These are phyloP conservation scores for Hemibagrus guttatus DNA, from an alignment of 2,797 vertebrate genomes.

Conservation along the genomic window DNA sequence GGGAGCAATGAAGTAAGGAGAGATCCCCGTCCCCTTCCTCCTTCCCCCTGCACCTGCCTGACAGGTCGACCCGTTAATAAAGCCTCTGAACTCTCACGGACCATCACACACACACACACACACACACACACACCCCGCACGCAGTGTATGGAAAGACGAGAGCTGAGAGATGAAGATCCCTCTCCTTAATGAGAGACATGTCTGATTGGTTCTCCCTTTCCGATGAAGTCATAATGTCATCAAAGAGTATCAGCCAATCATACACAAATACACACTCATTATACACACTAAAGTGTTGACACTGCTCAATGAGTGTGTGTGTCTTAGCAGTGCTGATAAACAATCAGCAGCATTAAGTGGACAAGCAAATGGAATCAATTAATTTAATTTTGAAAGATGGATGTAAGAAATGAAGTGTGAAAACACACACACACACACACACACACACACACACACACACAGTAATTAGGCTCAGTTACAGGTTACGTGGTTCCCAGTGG, in stretches of 20 bases:
- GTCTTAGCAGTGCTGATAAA: conserved; percentile 52
- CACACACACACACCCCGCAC: conserved; percentile 17
- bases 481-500: not conserved
- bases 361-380: conserved; percentile 75
- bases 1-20: not conserved
- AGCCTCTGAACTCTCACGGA: conserved; percentile 32
- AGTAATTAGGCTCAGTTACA: not conserved
- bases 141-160: not conserved
- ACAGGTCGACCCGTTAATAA: conserved; percentile 43
- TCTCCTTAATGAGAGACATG: not conserved
- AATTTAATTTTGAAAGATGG: conserved; percentile 58
- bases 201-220: not conserved
- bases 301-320: not conserved
- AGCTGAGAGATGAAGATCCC: not conserved
- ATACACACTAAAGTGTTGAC: conserved; percentile 56
- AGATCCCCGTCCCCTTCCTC: not conserved
- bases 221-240: conserved; percentile 8
- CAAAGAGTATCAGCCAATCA: not conserved
- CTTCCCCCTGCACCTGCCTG: conserved; percentile 29
- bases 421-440: not conserved
- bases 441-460: not conserved
- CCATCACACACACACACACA: conserved; percentile 15
- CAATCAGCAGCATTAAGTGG: conserved; percentile 74
- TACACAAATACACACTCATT: not conserved
- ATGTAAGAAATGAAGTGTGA: not conserved